Evolutionary conservation across 2,888 invertebrate genomes (phyloP).

Genomic region (Pilophorus perplexus): DNA sequence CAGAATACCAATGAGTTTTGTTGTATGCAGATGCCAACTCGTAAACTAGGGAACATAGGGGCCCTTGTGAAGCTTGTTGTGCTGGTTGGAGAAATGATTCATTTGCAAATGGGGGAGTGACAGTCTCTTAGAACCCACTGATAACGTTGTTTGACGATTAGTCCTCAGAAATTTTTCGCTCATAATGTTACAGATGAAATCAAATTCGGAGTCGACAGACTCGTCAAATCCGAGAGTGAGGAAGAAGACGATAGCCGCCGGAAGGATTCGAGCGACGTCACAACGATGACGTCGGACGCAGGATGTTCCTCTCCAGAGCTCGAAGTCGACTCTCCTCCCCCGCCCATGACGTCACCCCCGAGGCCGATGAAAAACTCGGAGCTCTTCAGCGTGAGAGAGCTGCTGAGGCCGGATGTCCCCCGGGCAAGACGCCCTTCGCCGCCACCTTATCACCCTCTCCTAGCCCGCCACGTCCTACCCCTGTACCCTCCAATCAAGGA

Average conservation of each 20-base stretch:
- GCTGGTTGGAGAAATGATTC: too few relatives aligned
- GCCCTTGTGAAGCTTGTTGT: too few relatives aligned
- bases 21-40: too few relatives aligned
- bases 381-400: slow-evolving; percentile 77
- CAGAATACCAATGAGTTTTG: too few relatives aligned
- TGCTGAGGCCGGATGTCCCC: slow-evolving; percentile 72
- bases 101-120: too few relatives aligned
- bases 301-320: slow-evolving; percentile 62
- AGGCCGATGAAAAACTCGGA: slow-evolving; percentile 46
- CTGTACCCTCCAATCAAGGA: slow-evolving; percentile 49
- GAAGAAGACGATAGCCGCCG: slow-evolving; percentile 57
- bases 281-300: slow-evolving; percentile 48
- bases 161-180: too few relatives aligned
- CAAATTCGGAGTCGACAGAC: slow-evolving; percentile 78
- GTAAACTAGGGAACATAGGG: too few relatives aligned
- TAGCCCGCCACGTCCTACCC: slow-evolving; percentile 57
- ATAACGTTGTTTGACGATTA: too few relatives aligned
- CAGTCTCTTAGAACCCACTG: too few relatives aligned
- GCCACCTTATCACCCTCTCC: slow-evolving; percentile 50
- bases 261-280: slow-evolving; percentile 47
- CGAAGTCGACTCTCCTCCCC: slow-evolving; percentile 72
- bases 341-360: slow-evolving; percentile 63
- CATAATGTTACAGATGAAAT: slow-evolving; percentile 80
- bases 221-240: slow-evolving; percentile 63
- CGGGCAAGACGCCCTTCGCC: slow-evolving; percentile 51